A percentile compares a stretch with the other conserved stretches of the same genome.
Evolutionary conservation across 2,113 vertebrate genomes (phyloP).

Genomic region (Rhinopomastus cyanomelas): DNA sequence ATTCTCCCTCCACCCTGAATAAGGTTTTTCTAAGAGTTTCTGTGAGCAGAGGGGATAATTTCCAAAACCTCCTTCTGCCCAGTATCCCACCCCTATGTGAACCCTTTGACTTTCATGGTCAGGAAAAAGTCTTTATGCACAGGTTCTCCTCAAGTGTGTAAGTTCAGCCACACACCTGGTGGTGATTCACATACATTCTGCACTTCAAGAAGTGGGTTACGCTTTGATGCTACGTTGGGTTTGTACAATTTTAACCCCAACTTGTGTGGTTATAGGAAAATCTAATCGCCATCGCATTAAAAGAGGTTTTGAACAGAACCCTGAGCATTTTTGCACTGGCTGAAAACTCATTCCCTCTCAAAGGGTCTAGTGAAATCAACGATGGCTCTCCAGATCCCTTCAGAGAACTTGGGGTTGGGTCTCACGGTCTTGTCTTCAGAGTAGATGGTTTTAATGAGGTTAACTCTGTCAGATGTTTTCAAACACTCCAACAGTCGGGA

Average conservation of each 20-base stretch:
- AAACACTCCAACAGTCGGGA: neutral
- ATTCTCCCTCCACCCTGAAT: slow-evolving; percentile 21
- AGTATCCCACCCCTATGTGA: neutral
- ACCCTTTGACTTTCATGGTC: neutral
- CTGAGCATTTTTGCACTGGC: neutral
- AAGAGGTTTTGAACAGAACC: neutral
- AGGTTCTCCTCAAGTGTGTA: neutral
- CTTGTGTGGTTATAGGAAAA: neutral
- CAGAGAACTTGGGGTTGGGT: neutral
- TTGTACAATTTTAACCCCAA: neutral
- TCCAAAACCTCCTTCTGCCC: slow-evolving; percentile 15
- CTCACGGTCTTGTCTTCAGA: neutral
- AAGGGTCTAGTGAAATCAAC: neutral
- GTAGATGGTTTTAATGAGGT: neutral
- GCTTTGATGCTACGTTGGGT: neutral
- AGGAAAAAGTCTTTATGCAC: neutral
- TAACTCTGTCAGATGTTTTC: neutral
- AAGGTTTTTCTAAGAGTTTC: slow-evolving; percentile 25
- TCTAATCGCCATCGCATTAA: neutral
- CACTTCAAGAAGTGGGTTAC: neutral
- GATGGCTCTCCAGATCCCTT: neutral
- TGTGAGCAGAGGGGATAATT: slow-evolving; percentile 23
- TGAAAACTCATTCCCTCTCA: neutral
- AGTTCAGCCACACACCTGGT: neutral
- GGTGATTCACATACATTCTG: neutral